phyloP scores from a whole-genome alignment of 2,888 invertebrate genomes.

The Ornithoptera priamus region DNA sequence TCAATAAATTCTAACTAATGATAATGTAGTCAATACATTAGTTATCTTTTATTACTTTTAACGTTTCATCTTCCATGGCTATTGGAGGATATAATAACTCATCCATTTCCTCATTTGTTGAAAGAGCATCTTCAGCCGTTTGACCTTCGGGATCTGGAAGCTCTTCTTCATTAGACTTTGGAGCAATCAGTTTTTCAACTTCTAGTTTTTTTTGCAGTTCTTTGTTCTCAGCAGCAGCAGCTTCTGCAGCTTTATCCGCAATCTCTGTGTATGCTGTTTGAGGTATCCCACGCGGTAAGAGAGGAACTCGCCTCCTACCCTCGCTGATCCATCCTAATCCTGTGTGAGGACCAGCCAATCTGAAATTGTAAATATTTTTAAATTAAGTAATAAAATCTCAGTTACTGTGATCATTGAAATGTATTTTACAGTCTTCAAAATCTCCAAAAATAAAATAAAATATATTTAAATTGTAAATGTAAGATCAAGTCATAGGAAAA shows the following conservation, averaged over 20 bases:
- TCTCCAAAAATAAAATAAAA: too few species aligned
- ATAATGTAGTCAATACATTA: not conserved
- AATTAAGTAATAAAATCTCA: too few species aligned
- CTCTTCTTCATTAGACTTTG: constrained; percentile 61
- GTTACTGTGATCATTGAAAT: too few species aligned
- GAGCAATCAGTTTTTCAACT: constrained; percentile 59
- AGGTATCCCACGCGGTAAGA: constrained; percentile 90
- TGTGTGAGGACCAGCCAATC: constrained; percentile 84
- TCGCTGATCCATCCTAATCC: constrained; percentile 91
- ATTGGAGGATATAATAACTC: constrained; percentile 61
- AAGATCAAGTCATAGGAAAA: too few species aligned
- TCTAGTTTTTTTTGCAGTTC: constrained; percentile 63
- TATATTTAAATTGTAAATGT: too few species aligned
- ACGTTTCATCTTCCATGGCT: constrained; percentile 71
- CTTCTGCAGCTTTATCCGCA: constrained; percentile 87
- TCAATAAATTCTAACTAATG: not conserved
- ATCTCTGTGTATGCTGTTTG: constrained; percentile 91
- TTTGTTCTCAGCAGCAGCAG: constrained; percentile 61
- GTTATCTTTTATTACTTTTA: constrained; percentile 51
- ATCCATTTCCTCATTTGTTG: constrained; percentile 54
- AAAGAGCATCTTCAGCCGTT: constrained; percentile 53
- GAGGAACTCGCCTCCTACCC: constrained; percentile 90
- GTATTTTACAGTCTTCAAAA: too few species aligned
- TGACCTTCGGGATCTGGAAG: constrained; percentile 54
- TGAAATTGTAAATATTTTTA: constrained; percentile 41